Percentiles rank a stretch among this genome's conserved stretches.
phyloP scores from a whole-genome alignment of 2,888 invertebrate genomes.

The Achlya flavicornis region DNA sequence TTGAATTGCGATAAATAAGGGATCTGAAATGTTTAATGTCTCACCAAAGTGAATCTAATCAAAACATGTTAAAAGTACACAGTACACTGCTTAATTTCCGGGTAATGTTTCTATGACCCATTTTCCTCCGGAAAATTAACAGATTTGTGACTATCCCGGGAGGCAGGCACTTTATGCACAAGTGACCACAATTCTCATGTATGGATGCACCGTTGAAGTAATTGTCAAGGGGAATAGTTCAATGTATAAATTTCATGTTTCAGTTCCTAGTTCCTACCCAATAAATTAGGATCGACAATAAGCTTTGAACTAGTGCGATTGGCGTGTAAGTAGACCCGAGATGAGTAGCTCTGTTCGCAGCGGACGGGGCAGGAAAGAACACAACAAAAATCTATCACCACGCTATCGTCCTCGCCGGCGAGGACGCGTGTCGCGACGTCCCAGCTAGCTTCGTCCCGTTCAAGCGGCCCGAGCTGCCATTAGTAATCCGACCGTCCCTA shows the following conservation, averaged over 20 bases:
- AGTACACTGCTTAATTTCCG: background rate
- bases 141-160: background rate
- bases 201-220: conserved; percentile 7
- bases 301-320: background rate
- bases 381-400: too few species aligned
- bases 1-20: too few species aligned
- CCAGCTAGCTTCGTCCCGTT: too few species aligned
- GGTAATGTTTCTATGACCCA: background rate
- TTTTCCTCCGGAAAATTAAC: background rate
- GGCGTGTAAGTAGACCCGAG: background rate
- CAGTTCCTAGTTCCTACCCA: background rate
- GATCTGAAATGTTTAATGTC: too few species aligned
- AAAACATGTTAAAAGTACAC: background rate
- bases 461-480: too few species aligned
- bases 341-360: too few species aligned
- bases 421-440: too few species aligned
- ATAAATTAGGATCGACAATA: background rate
- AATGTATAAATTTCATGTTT: conserved; percentile 4
- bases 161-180: background rate
- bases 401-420: too few species aligned
- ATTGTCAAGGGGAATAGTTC: conserved; percentile 6
- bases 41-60: background rate
- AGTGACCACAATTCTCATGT: background rate
- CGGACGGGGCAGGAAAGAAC: too few species aligned
- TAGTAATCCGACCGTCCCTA: too few species aligned